Percentiles rank a stretch among this genome's conserved stretches.
phyloP scores from a whole-genome alignment of 2,888 invertebrate species.

The Scaptomyza caliginosa region DNA sequence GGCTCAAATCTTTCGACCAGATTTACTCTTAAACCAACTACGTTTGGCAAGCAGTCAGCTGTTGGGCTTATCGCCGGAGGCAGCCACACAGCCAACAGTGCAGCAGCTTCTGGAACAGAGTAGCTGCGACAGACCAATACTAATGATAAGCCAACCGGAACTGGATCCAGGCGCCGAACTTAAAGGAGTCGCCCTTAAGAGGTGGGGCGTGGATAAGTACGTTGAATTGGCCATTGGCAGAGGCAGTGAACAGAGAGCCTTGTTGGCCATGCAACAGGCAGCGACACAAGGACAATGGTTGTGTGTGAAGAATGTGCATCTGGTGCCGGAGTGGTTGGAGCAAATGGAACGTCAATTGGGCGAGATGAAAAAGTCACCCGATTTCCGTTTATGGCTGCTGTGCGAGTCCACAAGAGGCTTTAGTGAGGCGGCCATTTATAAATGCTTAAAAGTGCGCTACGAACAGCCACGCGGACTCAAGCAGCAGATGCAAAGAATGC shows the following conservation, averaged over 20 bases:
- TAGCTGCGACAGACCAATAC: conserved; percentile 87
- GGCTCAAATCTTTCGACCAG: conserved; percentile 92
- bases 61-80: conserved; percentile 85
- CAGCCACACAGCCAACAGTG: conserved; percentile 80
- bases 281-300: conserved; percentile 89
- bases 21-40: conserved; percentile 91
- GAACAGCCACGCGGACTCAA: conserved; percentile 94
- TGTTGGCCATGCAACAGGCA: conserved; percentile 86
- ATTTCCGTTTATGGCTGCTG: conserved; percentile 93
- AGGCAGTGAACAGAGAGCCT: conserved; percentile 89
- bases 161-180: conserved; percentile 95
- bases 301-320: conserved; percentile 92
- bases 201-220: conserved; percentile 85
- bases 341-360: conserved; percentile 88
- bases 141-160: conserved; percentile 94
- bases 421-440: conserved; percentile 90
- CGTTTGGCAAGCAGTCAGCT: conserved; percentile 85
- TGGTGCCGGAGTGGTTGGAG: conserved; percentile 89
- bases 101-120: conserved; percentile 81
- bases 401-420: conserved; percentile 92
- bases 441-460: conserved; percentile 91
- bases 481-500: conserved; percentile 90
- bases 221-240: conserved; percentile 91
- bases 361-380: conserved; percentile 83
- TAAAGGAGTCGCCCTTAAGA: conserved; percentile 86